phyloP scores from a whole-genome alignment of 2,797 vertebrate genomes.

The Sandelia bainsii region DNA sequence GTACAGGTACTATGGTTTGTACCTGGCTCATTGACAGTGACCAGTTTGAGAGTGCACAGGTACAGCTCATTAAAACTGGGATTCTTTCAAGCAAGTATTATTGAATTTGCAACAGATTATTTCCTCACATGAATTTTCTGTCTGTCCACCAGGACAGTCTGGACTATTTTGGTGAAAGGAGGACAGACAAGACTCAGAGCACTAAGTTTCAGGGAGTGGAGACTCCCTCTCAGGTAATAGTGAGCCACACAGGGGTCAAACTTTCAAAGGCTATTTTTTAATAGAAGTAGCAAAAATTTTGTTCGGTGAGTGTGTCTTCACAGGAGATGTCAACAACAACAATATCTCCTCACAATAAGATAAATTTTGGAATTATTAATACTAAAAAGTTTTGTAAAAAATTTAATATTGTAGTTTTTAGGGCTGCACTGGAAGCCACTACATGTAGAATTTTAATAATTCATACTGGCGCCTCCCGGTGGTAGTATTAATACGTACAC shows the following conservation, averaged over 20 bases:
- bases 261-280: neutral
- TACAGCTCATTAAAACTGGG: conserved; percentile 52
- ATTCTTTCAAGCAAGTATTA: neutral
- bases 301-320: too few species aligned
- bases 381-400: too few species aligned
- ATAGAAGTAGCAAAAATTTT: neutral
- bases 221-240: conserved; percentile 95
- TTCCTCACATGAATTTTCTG: neutral
- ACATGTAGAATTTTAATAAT: neutral
- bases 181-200: conserved; percentile 92
- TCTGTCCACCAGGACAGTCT: conserved; percentile 88
- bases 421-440: neutral
- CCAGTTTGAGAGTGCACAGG: conserved; percentile 93
- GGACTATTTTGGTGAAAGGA: conserved; percentile 93
- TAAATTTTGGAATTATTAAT: too few species aligned
- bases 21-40: conserved; percentile 92
- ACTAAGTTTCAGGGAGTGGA: conserved; percentile 96
- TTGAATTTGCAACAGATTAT: neutral
- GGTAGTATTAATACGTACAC: neutral
- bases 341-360: too few species aligned
- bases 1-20: conserved; percentile 95
- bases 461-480: conserved; percentile 6
- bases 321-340: too few species aligned
- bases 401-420: neutral
- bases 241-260: neutral